Evolutionary conservation across 1,140 invertebrate species (phyloP).

Genomic region (Adelges cooleyi): DNA sequence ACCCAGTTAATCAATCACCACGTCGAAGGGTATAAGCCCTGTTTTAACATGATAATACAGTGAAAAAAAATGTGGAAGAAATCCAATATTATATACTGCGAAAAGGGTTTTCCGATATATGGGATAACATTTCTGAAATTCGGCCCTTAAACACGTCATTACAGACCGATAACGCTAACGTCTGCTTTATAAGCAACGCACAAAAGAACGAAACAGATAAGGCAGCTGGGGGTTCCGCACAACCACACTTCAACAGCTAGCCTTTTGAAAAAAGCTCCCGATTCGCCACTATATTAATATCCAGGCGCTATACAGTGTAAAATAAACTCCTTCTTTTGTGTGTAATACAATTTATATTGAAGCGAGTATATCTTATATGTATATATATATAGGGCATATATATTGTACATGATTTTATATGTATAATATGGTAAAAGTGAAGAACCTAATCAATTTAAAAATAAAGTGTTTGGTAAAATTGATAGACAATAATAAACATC

Average conservation of each 20-base stretch:
- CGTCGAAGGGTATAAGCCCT: background rate
- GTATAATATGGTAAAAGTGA: no score
- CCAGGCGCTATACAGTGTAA: background rate
- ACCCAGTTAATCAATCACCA: conserved; percentile 8
- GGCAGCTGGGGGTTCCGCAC: conserved; percentile 1
- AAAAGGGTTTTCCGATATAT: conserved; percentile 13
- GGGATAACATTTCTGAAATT: conserved; percentile 24
- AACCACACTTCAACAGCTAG: background rate
- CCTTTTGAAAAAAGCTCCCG: background rate
- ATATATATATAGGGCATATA: no score
- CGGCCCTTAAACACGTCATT: conserved; percentile 27
- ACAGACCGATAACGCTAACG: conserved; percentile 23
- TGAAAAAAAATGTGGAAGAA: background rate
- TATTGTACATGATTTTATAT: no score
- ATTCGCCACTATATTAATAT: conserved; percentile 19
- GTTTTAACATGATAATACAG: conserved; percentile 10
- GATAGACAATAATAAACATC: no score
- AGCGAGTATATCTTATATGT: no score
- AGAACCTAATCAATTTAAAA: no score
- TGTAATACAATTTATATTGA: background rate
- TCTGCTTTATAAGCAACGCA: conserved; percentile 20
- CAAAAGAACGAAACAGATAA: conserved; percentile 7
- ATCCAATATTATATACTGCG: conserved; percentile 8
- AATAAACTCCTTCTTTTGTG: background rate
- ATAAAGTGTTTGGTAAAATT: no score